Evolutionary conservation across 2,888 invertebrate genomes (phyloP), one percentile per base, ranked within the genome.

Genomic region (Arge pagana): DNA sequence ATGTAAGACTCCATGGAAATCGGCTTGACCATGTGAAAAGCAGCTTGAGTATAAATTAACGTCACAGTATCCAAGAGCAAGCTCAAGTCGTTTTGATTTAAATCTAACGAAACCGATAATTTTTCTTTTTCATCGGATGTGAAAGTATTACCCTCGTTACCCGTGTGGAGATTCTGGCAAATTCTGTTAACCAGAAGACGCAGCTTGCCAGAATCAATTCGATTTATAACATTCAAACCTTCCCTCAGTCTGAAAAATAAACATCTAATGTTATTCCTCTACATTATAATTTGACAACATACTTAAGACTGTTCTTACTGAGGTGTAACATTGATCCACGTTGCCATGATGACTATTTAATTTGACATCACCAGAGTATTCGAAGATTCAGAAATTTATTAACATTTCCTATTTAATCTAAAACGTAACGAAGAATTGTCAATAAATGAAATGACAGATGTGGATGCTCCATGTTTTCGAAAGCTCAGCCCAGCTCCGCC

Each of bases 101-200:
- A 49, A 26, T 63, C 65, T 15, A 74, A 50, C 0, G 72, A 71
- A n/a, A 58, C 28, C 15, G 64, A 40, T 4, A 74, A 50, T 49
- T 71, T 74, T 35, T 71, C 68, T 54, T 72, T 64, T 48, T 74
- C 71, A 3, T 70, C 68, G 0, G 57, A 56, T 30, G 55, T 72
- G 16, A 74, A 74, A 28, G 67, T 57, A 37, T 63, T 68, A n/a
- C 61, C 53, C 35, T 52, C 52, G 0, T 43, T 42, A 23, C 52
- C 55, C 15, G 60, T 57, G 24, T 66, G 63, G 10, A 72, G 52
- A 4, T 61, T 65, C 24, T 70, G 68, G 39, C 72, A 73, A 33
- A 74, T 64, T 52, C 64, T 62, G 51, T 66, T 72, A 5, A 68
- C 63, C 0, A 74, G 59, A 3, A 65, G 61, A 3, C 70, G 64